Evolutionary conservation across 2,888 invertebrate species (phyloP), one percentile per base, ranked within the genome.

Genomic region (Eristalis tenax): DNA sequence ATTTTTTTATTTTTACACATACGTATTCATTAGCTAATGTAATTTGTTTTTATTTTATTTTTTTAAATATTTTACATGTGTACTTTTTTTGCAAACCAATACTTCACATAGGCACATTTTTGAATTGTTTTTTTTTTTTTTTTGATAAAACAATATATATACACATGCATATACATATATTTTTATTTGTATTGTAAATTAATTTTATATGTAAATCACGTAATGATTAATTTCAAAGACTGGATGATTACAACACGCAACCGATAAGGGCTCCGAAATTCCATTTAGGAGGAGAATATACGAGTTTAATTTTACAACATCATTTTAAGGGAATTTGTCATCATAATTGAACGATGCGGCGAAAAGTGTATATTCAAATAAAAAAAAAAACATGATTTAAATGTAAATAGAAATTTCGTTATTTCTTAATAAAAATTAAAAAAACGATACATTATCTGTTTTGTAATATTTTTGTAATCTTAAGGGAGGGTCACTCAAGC

Each of bases 341-440:
- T 57, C 38, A 57, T 61, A 23, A 71, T 26, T 35, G 50, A 50
- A 70, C 40, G 38, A 63, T 65, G 43, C 15, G 35, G 69, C 50
- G 50, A 5, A 50, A 50, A 18, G 18, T 63, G 64, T 50, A 69
- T 63, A 69, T 38, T 50, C 50, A 56, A 65, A 65, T 73, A 43
- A 23, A 75, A 84, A 80, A 43, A 23, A 76, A 80, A 76, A 43
- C 23, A 32, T 13, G 10, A 61, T 70, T 50, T 75, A 74, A 64
- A 80, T 85, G 81, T 85, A 85, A 76, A 81, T 85, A 81, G 74
- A 81, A 69, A 81, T 81, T 81, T 76, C 66, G 81, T 85, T 81
- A 84, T 85, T 81, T 81, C 79, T 76, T 76, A 85, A 85, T 81
- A 85, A 85, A 80, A 71, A 59, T 15, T 61, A 66, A 50, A 70